Percentiles rank a stretch among this genome's conserved stretches.
These are phyloP conservation scores for Hydrotaea cyrtoneurina DNA, from an alignment of 2,888 invertebrate species.

Conservation along the genomic window DNA sequence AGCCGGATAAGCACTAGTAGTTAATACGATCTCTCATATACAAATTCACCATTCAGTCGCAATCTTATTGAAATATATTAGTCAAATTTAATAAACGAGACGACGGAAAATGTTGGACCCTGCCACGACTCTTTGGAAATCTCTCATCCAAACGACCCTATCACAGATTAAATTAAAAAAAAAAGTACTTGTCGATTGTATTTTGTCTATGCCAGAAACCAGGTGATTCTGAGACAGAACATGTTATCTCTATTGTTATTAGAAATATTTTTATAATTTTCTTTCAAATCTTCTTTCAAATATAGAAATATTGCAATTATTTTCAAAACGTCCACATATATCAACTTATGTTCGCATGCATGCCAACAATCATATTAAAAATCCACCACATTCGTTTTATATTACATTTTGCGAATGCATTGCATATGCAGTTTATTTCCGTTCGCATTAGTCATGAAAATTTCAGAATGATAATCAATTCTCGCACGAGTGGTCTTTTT, in stretches of 20 bases:
- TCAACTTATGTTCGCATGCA: background rate
- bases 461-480: background rate
- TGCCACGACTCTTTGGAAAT: no score
- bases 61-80: no score
- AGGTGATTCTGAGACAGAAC: background rate
- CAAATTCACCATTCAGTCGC: no score
- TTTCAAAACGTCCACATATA: background rate
- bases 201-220: no score
- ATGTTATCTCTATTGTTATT: background rate
- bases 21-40: no score
- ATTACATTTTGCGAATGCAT: background rate
- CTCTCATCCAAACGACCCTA: no score
- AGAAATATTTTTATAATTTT: background rate
- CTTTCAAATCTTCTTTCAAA: background rate
- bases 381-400: background rate
- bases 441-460: conserved; percentile 14
- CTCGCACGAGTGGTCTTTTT: background rate
- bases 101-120: no score
- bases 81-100: no score
- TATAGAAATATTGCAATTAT: background rate
- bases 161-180: no score
- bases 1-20: no score
- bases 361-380: background rate
- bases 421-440: conserved; percentile 7
- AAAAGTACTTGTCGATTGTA: no score